A percentile compares a stretch with the other conserved stretches of the same genome.
Evolutionary conservation across 2,888 invertebrate species (phyloP).

Genomic region (Erannis defoliaria): DNA sequence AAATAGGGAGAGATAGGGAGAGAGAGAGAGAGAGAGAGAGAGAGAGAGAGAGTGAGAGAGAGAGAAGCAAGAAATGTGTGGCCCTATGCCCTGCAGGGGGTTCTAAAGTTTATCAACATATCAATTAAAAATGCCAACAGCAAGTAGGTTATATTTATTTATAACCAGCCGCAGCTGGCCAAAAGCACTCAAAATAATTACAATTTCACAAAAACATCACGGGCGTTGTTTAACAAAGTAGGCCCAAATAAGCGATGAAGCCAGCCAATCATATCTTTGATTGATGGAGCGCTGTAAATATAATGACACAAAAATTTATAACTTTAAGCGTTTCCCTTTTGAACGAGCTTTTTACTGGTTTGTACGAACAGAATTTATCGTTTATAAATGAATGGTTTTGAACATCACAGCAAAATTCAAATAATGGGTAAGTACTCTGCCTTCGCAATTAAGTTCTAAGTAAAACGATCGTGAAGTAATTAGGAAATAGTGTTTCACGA

Average conservation of each 20-base stretch:
- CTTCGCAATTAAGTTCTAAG: constrained; percentile 32
- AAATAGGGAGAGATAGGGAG: too few species aligned
- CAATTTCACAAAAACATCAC: constrained; percentile 68
- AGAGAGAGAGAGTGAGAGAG: too few species aligned
- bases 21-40: too few species aligned
- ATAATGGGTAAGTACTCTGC: constrained; percentile 13
- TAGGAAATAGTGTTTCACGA: neutral
- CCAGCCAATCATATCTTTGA: constrained; percentile 58
- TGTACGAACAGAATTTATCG: constrained; percentile 27
- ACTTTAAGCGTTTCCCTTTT: constrained; percentile 30
- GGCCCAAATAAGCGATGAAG: constrained; percentile 61
- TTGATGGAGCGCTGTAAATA: constrained; percentile 56
- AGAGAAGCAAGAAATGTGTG: too few species aligned
- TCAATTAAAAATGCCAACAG: neutral
- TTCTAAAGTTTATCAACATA: too few species aligned
- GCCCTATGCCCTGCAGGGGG: too few species aligned
- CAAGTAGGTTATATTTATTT: constrained; percentile 1
- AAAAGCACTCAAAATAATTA: constrained; percentile 70
- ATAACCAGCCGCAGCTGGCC: constrained; percentile 58
- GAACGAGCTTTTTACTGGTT: constrained; percentile 31
- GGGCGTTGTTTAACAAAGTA: constrained; percentile 50
- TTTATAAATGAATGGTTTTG: constrained; percentile 25
- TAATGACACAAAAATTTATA: constrained; percentile 48
- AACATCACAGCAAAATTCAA: constrained; percentile 14
- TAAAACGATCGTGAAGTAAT: neutral